Conservation (phyloP, 2,797 vertebrate genomes). For the Thamnophis elegans region DNA sequence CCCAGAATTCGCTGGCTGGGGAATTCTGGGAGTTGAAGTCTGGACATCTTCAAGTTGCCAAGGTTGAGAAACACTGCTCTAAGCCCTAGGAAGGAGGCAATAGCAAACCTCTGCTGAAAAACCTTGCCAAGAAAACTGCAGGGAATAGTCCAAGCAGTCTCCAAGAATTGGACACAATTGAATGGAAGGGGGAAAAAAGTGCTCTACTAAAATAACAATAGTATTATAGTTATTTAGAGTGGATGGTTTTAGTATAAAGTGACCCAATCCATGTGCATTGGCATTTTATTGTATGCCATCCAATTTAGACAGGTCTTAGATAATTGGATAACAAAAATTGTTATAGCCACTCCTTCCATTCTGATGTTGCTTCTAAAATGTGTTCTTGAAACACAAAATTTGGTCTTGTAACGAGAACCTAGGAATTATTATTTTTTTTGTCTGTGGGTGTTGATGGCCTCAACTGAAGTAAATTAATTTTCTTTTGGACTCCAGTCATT, state of each 20-base stretch:
- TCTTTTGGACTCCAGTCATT: not conserved
- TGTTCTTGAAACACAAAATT: not conserved
- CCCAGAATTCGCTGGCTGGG: too few species aligned
- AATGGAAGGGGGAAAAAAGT: not conserved
- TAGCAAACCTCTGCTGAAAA: not conserved
- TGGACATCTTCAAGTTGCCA: too few species aligned
- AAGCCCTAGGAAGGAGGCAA: too few species aligned
- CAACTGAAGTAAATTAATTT: not conserved
- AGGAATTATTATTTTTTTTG: not conserved
- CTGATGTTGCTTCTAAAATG: not conserved
- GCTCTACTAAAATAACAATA: not conserved
- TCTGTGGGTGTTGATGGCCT: not conserved
- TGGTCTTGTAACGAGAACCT: not conserved
- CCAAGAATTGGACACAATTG: not conserved
- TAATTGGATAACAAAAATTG: not conserved
- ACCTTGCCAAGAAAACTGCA: not conserved
- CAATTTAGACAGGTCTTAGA: not conserved
- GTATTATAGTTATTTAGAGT: not conserved
- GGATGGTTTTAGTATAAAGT: not conserved
- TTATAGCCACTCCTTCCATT: not conserved
- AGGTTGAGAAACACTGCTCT: too few species aligned
- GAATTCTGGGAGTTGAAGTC: too few species aligned
- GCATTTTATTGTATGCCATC: not conserved
- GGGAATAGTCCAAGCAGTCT: not conserved
- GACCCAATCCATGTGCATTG: not conserved